Percentiles rank a stretch among this genome's conserved stretches.
Conservation (phyloP, 1,140 invertebrate species). For the Anadara kagoshimensis region DNA sequence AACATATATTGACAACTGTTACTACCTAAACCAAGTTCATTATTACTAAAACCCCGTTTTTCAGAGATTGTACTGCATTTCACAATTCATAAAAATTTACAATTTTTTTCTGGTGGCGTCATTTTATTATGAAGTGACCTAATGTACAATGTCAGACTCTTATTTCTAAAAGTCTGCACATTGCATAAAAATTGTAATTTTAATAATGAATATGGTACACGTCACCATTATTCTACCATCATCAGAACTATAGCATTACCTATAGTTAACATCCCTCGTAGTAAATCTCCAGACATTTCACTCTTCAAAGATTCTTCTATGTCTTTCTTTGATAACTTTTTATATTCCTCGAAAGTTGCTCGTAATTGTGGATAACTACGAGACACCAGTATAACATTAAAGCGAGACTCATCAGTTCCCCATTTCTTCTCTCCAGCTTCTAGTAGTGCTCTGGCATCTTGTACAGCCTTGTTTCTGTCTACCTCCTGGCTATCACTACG, state of each 20-base stretch:
- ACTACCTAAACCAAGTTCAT: no score
- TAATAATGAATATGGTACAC: no score
- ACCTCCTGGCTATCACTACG: slow-evolving; percentile 66
- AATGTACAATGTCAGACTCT: no score
- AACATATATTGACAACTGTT: no score
- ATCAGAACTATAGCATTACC: slow-evolving; percentile 55
- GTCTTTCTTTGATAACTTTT: slow-evolving; percentile 70
- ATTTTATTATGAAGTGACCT: no score
- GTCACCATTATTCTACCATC: no score
- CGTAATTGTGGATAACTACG: slow-evolving; percentile 72
- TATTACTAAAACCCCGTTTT: no score
- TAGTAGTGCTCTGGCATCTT: slow-evolving; percentile 72
- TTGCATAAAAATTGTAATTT: no score
- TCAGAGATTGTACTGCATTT: no score
- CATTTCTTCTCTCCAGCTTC: slow-evolving; percentile 75
- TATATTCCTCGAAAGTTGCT: slow-evolving; percentile 72
- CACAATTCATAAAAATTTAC: no score
- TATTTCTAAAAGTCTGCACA: no score
- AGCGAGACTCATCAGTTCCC: slow-evolving; percentile 76
- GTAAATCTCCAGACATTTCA: slow-evolving; percentile 73
- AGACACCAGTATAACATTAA: slow-evolving; percentile 69
- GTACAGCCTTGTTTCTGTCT: slow-evolving; percentile 66
- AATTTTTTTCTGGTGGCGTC: no score
- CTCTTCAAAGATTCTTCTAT: slow-evolving; percentile 72
- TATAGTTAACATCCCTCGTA: slow-evolving; percentile 70